A percentile compares a stretch with the other conserved stretches of the same genome.
phyloP scores from a whole-genome alignment of 2,113 vertebrate genomes.

The Leucoraja erinaceus region DNA sequence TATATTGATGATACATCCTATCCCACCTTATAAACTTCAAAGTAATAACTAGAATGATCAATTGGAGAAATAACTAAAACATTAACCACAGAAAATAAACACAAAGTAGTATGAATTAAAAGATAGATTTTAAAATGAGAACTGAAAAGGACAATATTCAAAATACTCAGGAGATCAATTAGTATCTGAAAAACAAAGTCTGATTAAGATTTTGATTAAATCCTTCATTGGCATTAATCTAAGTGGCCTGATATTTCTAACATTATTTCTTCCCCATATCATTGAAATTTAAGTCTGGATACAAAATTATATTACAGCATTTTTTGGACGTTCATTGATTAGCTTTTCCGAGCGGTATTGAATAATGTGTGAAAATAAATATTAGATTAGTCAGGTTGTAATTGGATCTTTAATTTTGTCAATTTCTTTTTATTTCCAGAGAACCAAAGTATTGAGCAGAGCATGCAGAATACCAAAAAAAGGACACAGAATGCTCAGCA shows the following conservation, averaged over 20 bases:
- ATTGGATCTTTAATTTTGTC: background rate
- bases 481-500: background rate
- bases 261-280: background rate
- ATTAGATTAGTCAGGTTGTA: background rate
- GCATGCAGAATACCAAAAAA: background rate
- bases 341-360: background rate
- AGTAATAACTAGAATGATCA: background rate
- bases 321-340: too few relatives aligned
- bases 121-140: background rate
- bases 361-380: background rate
- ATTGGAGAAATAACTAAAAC: background rate
- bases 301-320: background rate
- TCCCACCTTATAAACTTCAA: background rate
- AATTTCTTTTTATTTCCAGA: background rate
- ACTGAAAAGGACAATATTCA: background rate
- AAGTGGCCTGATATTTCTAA: background rate
- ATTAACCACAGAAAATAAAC: background rate
- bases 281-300: background rate
- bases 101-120: background rate
- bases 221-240: background rate
- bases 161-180: too few relatives aligned
- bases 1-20: background rate
- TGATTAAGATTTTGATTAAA: background rate
- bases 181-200: background rate
- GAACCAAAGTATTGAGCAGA: background rate